phyloP scores from a whole-genome alignment of 2,113 vertebrate genomes.

The Paracanthobrama guichenoti region DNA sequence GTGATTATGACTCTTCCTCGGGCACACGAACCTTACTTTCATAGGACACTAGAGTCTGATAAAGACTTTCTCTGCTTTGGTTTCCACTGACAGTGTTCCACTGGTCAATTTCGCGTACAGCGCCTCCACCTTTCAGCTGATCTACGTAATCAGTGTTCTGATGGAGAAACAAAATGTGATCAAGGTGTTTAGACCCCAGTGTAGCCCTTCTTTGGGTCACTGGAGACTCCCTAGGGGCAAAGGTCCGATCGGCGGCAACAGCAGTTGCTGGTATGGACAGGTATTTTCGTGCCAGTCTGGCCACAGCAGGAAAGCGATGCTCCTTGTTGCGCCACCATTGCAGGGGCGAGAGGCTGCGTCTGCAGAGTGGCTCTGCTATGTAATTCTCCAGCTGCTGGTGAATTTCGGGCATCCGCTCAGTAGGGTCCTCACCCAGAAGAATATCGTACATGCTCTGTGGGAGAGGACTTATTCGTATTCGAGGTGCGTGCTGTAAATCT shows the following conservation, averaged over 20 bases:
- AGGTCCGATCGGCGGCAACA: conserved; percentile 58
- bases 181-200: conserved; percentile 63
- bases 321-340: conserved; percentile 72
- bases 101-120: conserved; percentile 41
- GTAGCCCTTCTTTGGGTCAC: conserved; percentile 62
- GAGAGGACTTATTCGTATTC: background rate
- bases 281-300: conserved; percentile 66
- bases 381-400: conserved; percentile 75
- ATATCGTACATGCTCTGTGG: conserved; percentile 70
- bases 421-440: conserved; percentile 72
- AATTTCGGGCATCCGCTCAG: conserved; percentile 69
- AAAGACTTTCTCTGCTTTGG: conserved; percentile 61
- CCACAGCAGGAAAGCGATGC: conserved; percentile 70
- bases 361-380: conserved; percentile 71
- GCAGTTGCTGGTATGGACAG: conserved; percentile 69
- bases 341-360: conserved; percentile 69
- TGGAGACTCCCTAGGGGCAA: conserved; percentile 51
- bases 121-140: conserved; percentile 50
- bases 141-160: conserved; percentile 70
- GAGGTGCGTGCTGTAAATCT: conserved; percentile 5
- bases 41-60: conserved; percentile 62
- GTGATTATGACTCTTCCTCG: conserved; percentile 32
- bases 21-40: conserved; percentile 55
- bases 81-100: conserved; percentile 44
- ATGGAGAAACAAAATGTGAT: conserved; percentile 72